Evolutionary conservation across 2,797 vertebrate genomes (phyloP).

Genomic region (Denticeps clupeoides): DNA sequence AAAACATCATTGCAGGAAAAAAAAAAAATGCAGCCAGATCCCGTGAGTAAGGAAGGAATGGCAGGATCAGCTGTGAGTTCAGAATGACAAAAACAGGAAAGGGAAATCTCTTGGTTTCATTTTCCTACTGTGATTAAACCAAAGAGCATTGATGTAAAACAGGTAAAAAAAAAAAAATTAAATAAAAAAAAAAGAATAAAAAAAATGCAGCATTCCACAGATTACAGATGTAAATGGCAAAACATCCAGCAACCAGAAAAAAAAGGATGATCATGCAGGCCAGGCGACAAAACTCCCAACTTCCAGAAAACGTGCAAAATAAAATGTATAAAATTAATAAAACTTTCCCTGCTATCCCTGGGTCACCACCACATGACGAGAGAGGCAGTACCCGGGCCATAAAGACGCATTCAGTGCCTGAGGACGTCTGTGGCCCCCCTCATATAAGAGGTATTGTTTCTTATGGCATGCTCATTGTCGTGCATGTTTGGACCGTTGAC

Average conservation of each 20-base stretch:
- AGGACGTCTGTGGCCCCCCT: constrained; percentile 41
- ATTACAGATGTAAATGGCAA: too few species aligned
- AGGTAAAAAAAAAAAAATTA: neutral
- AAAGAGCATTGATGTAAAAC: constrained; percentile 27
- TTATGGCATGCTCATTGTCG: constrained; percentile 47
- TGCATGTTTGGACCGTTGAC: constrained; percentile 46
- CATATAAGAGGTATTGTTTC: constrained; percentile 51
- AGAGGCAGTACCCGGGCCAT: too few species aligned
- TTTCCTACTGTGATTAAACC: constrained; percentile 49
- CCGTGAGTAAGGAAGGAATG: constrained; percentile 42
- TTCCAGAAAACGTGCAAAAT: too few species aligned
- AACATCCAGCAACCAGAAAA: too few species aligned
- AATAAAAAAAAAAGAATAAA: too few species aligned
- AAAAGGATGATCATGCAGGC: too few species aligned
- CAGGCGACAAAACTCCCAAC: too few species aligned
- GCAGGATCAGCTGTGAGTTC: constrained; percentile 52
- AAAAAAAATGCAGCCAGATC: constrained; percentile 40
- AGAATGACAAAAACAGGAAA: constrained; percentile 65
- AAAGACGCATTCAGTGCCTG: constrained; percentile 38
- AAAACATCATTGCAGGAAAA: constrained; percentile 46
- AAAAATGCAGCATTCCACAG: too few species aligned
- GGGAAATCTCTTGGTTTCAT: constrained; percentile 55
- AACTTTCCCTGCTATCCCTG: too few species aligned
- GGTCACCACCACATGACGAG: too few species aligned
- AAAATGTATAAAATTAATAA: too few species aligned